Evolutionary conservation across 1,140 invertebrate genomes (phyloP), one percentile per base, ranked within the genome.

Genomic region (Camponotus floridanus): DNA sequence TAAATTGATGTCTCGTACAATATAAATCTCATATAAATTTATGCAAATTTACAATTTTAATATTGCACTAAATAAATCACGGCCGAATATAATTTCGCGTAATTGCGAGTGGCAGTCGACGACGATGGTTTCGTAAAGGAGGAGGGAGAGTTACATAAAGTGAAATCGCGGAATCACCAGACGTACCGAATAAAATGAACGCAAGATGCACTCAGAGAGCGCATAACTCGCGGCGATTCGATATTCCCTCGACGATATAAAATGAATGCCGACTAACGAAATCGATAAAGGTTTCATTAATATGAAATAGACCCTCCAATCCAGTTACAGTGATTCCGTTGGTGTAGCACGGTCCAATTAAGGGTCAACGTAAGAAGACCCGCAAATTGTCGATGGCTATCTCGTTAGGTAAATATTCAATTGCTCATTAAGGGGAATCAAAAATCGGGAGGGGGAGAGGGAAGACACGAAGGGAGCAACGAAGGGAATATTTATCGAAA

Each of bases 301-400:
- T 39, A 15, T 36, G 48, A 51, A 57, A 83, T 68, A 83, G 73
- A 42, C 59, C 39, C 48, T 65, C 59, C 9, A 48, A 15, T 55
- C 48, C 26, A 26, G 59, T 59, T 64, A 70, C 15, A 45, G 61
- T 65, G 55, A 86, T 81, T 70, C 59, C 36, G 67, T 31, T 8
- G 51, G 7, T 48, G 26, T 51, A 71, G 55, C 36, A 26, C 36
- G 26, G 67, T 83, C 78, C 78, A 86, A 86, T 86, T 86, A 86
- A 26, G 31, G 85, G 70, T 71, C 85, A 74, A 83, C 78, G 67
- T 71, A 81, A 83, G 85, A 73, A 83, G 85, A 73, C 78, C 45
- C 26, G 39, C 33, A 51, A 51, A 70, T 81, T 74, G 59, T 36
- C 48, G 57, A 85, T 68, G 45, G 59, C 26, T 83, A 83, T 86